Base-by-base conservation (phyloP, 2,888 invertebrate genomes). In the Biston betularia region DNA sequence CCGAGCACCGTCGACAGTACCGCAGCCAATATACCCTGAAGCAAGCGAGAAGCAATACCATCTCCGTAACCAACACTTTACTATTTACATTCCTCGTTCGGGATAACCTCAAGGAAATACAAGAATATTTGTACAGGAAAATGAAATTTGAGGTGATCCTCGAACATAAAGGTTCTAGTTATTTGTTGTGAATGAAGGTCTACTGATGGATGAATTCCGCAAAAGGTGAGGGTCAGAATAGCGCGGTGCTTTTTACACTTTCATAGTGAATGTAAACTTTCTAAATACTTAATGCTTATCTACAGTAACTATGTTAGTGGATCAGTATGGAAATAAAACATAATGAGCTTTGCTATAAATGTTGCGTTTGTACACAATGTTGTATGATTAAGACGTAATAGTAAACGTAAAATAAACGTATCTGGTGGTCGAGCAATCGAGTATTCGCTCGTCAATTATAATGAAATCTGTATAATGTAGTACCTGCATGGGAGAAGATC, bases 11-110 rank as follows among this genome's bases (percentile, higher is more conserved):
- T 96, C 90, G 97, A 97, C 94, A 98, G 96, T 93, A 98, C 96
- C 94, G 97, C 97, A 90, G 97, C 97, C 96, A 98, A 96, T 95
- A 98, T 96, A 94, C 97, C 97, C 98, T 98, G 97, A 95, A 94
- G 94, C 93, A 95, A 94, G 94, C 94, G 90, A 94, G 92, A 94
- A 94, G 93, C 93, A 84, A 92, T 83, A 89, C 93, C 92, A 82
- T 90, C 84, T 93, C 93, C 93, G 83, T 93, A 92, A 93, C 93
- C 93, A 87, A 87, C 38, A 87, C 82, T 88, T 91, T 90, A 90
- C 91, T 93, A 93, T 92, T 82, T 93, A 93, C 91, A 92, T 83
- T 63, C 45, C 75, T 80, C 79, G 79, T 70, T 69, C 63, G 82
- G 87, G 85, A 87, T 69, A 79, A 89, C 87, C 89, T 90, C 89